Evolutionary conservation across 2,113 vertebrate genomes (phyloP).

Genomic region (Ceyx cyanopectus): DNA sequence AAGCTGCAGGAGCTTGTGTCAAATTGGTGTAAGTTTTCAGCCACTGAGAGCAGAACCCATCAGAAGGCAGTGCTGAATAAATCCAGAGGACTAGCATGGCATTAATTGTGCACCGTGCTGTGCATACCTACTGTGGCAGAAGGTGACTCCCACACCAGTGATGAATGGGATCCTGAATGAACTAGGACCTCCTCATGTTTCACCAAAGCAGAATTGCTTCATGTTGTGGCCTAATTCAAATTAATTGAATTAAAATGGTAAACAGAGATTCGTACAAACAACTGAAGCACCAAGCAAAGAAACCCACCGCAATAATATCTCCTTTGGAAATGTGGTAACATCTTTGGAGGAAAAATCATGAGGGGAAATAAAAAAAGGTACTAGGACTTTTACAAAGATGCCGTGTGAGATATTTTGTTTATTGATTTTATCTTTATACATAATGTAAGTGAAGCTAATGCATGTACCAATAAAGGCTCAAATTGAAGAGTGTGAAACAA

Average conservation of each 20-base stretch:
- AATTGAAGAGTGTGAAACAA: slow-evolving; percentile 50
- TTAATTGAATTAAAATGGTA: slow-evolving; percentile 27
- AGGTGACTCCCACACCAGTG: slow-evolving; percentile 43
- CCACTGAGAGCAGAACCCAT: background rate
- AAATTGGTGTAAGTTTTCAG: slow-evolving; percentile 53
- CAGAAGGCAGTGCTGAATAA: slow-evolving; percentile 34
- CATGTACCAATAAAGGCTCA: slow-evolving; percentile 4
- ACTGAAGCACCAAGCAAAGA: background rate
- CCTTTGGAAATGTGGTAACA: background rate
- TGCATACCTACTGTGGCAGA: slow-evolving; percentile 35
- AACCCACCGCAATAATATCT: background rate
- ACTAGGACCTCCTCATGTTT: slow-evolving; percentile 33
- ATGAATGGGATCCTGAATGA: slow-evolving; percentile 37
- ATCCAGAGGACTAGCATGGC: slow-evolving; percentile 3
- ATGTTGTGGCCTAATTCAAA: background rate
- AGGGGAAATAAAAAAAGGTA: background rate
- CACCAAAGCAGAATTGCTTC: background rate
- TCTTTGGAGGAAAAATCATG: background rate
- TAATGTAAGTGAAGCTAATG: slow-evolving; percentile 10
- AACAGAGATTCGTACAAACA: background rate
- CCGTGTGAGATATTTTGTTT: background rate
- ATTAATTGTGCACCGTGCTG: slow-evolving; percentile 55
- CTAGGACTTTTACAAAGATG: background rate
- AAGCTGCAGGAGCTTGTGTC: slow-evolving; percentile 44
- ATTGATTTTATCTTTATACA: slow-evolving; percentile 9